phyloP scores from a whole-genome alignment of 2,113 vertebrate species.

The Sinosuthora webbiana region DNA sequence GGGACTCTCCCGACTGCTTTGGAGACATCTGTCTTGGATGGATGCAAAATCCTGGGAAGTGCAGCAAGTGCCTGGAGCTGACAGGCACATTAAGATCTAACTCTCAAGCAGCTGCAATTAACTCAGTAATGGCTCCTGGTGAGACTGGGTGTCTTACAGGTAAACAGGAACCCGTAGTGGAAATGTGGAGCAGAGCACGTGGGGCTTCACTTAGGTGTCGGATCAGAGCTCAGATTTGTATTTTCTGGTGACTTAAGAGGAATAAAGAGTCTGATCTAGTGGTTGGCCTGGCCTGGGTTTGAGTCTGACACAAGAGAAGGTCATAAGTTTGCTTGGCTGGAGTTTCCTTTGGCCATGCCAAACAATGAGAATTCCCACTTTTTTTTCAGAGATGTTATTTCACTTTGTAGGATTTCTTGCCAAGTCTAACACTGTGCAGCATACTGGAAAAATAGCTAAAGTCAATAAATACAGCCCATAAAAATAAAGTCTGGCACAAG shows the following conservation, averaged over 20 bases:
- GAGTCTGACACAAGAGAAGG: constrained; percentile 3
- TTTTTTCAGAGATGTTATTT: constrained; percentile 53
- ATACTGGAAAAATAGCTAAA: constrained; percentile 56
- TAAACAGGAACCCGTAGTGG: neutral
- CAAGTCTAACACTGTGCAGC: constrained; percentile 46
- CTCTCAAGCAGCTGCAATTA: neutral
- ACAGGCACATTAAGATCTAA: neutral
- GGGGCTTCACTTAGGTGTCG: neutral
- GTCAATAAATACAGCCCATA: constrained; percentile 64
- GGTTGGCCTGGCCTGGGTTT: neutral
- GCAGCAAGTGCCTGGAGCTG: constrained; percentile 3
- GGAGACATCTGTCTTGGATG: neutral
- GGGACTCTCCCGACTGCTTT: neutral
- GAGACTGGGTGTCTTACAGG: neutral
- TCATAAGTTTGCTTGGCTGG: constrained; percentile 51
- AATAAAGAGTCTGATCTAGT: neutral
- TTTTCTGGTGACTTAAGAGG: neutral
- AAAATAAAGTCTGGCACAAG: constrained; percentile 49
- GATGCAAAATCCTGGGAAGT: neutral
- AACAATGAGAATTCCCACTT: constrained; percentile 59
- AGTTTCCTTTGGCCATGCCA: constrained; percentile 11
- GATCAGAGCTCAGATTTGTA: neutral
- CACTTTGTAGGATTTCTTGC: constrained; percentile 32
- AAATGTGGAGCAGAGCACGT: neutral
- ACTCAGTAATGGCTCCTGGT: neutral